Evolutionary conservation across 2,797 vertebrate species (phyloP).

Genomic region (Hyperoplus immaculatus): DNA sequence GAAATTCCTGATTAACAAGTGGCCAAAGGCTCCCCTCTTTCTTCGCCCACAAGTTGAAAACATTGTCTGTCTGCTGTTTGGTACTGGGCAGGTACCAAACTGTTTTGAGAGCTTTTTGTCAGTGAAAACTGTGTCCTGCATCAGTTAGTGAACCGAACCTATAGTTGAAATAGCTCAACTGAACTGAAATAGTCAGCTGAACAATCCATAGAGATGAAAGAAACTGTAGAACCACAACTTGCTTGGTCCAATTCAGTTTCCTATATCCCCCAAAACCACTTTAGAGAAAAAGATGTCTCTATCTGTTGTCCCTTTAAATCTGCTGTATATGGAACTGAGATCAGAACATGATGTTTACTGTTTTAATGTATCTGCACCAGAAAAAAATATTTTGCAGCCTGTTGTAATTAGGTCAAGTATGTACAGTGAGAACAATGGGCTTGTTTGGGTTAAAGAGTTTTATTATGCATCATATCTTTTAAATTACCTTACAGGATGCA

Average conservation of each 20-base stretch:
- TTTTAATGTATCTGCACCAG: neutral
- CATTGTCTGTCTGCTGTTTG: neutral
- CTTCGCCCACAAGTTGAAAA: neutral
- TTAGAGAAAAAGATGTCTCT: neutral
- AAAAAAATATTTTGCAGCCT: neutral
- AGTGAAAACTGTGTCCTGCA: neutral
- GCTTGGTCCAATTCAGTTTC: too few species aligned
- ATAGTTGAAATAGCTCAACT: too few species aligned
- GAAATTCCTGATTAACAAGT: neutral
- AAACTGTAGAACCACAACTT: too few species aligned
- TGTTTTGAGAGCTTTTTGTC: neutral
- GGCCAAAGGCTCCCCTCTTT: neutral
- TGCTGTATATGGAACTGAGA: neutral
- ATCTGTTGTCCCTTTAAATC: slow-evolving; percentile 11
- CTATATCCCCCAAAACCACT: too few species aligned
- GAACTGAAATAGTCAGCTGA: neutral
- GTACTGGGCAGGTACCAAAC: neutral
- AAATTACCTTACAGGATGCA: neutral
- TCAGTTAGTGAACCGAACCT: neutral
- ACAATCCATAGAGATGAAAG: too few species aligned
- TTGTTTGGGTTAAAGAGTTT: neutral
- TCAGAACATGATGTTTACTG: neutral
- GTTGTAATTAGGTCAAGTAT: neutral
- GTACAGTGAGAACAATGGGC: neutral
- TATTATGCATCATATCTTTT: neutral